Evolutionary conservation across 2,888 invertebrate genomes (phyloP).

Genomic region (Pristionchus exspectatus): DNA sequence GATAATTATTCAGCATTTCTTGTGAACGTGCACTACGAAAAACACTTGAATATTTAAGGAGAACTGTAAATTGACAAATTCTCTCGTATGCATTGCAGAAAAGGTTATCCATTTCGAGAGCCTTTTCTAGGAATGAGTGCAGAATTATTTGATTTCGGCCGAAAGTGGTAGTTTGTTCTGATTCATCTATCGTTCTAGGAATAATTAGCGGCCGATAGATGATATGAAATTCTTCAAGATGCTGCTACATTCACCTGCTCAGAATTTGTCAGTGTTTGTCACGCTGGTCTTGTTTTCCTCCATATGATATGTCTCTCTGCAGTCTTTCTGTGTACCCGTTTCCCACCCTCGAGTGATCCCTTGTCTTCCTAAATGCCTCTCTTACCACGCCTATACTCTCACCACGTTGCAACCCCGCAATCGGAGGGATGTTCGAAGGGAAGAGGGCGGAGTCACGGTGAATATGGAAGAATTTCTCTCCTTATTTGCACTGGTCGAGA

Average conservation of each 20-base stretch:
- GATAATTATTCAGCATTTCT: background rate
- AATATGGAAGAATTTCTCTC: slow-evolving; percentile 14
- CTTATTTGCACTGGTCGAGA: slow-evolving; percentile 12
- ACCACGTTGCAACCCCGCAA: background rate
- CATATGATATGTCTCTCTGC: background rate
- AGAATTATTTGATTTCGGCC: background rate
- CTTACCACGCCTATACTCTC: background rate
- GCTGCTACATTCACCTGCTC: background rate
- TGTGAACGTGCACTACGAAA: background rate
- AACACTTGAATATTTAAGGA: background rate
- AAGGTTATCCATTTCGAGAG: background rate
- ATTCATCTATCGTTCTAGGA: background rate
- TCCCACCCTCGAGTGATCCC: background rate
- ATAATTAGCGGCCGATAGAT: background rate
- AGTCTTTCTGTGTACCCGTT: background rate
- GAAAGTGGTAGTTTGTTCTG: background rate
- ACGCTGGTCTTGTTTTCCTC: background rate
- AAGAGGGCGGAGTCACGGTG: background rate
- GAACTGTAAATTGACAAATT: background rate
- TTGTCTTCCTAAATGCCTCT: background rate
- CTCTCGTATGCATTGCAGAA: background rate
- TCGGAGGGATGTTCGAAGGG: background rate
- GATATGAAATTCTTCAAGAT: background rate
- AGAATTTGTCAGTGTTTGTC: background rate
- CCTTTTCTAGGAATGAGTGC: background rate